Conservation (phyloP, 2,888 invertebrate genomes). For the Lepeophtheirus nordmannii region DNA sequence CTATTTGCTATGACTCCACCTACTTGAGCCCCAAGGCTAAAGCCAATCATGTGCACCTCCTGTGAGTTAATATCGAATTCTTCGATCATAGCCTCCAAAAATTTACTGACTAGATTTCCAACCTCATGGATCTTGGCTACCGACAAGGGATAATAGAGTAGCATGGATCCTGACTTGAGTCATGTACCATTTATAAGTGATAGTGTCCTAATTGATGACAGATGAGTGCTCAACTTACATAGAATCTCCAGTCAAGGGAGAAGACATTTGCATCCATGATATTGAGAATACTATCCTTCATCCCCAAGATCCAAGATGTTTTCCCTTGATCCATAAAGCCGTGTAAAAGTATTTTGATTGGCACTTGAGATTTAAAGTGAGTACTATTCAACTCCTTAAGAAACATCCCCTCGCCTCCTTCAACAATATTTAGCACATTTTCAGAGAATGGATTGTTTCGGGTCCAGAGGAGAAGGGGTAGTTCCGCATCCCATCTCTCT, state of each 20-base stretch:
- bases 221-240: background rate
- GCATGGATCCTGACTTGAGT: background rate
- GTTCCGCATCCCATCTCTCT: background rate
- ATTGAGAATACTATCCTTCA: conserved; percentile 2
- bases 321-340: conserved; percentile 8
- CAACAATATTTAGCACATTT: background rate
- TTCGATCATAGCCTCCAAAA: background rate
- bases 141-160: background rate
- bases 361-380: background rate
- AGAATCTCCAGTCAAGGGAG: conserved; percentile 8
- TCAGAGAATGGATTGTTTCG: background rate
- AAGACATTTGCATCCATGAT: background rate
- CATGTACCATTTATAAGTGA: no score
- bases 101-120: background rate
- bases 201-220: background rate
- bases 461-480: conserved; percentile 1
- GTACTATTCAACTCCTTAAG: background rate
- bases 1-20: conserved; percentile 3
- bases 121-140: background rate
- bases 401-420: background rate
- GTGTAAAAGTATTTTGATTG: conserved; percentile 6
- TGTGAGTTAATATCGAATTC: background rate
- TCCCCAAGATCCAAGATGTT: background rate
- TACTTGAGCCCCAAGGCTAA: conserved; percentile 12
- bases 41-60: conserved; percentile 6